Base-by-base conservation (phyloP, 2,113 vertebrate species). In the Campylomormyrus numenius region DNA sequence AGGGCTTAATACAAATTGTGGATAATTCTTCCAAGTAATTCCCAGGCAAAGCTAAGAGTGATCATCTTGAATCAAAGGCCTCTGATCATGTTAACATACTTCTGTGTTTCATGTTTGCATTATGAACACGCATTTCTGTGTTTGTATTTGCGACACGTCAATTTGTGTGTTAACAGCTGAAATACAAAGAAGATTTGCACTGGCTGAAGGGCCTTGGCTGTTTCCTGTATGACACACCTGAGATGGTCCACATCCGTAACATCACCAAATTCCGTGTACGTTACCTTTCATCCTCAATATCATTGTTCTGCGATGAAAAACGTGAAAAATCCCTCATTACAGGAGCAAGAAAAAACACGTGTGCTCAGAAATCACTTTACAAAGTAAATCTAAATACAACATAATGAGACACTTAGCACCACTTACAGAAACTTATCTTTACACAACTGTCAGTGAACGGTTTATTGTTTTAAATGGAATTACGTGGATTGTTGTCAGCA, bases 141-240 rank as follows among this genome's bases (percentile, higher is more conserved):
- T 10, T 77, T 77, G 11, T 39, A 42, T 77, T 15, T 77, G 74
- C 1, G 15, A 77, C 35, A 19, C 85, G 66, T 90, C 5, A 35
- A 86, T 1, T 86, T 85, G 6, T 85, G 31, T 85, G 35, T 77
- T 88, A 91, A 27, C 85, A 99, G 98, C 95, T 97, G 90, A 98
- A 96, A 94, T 99, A 99, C 94, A 99, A 99, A 95, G 97, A 98
- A 92, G 98, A 99, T 90, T 94, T 99, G 93, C 94, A 90, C 66
- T 97, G 98, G 97, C 88, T 99, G 92, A 97, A 92, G 94, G 98
- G 98, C 45, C 27, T 99, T 17, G 97, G 98, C 24, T 99, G 98
- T 93, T 98, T 99, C 95, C 74, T 99, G 88, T 98, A 97, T 3
- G 95, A 99, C 93, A 99, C 98, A 3, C 98, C 98, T 1, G 98